Evolutionary conservation across 2,113 vertebrate genomes (phyloP), one percentile per base, ranked within the genome.

Genomic region (Caranx melampygus): DNA sequence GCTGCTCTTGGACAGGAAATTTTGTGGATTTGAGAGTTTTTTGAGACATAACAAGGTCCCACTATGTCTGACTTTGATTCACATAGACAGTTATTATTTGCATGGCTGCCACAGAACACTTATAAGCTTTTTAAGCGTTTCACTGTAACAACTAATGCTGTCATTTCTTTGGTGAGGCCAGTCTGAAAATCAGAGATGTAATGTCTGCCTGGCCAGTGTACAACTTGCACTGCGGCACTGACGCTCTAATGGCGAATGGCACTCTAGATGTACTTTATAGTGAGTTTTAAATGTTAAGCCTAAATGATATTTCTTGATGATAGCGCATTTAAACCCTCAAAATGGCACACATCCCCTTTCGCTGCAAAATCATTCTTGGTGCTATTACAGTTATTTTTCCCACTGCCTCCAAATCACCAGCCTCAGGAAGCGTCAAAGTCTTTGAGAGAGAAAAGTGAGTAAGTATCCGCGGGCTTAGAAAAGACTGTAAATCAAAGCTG

Each of bases 381-480:
- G 11, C 42, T 15, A 13, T 72, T 63, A 57, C 44, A 63, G 12
- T 47, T n/a, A 66, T 66, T 45, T 58, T n/a, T 34, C 35, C 51
- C n/a, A 37, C 67, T 68, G 49, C 42, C 62, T 54, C 12, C 16
- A 61, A 44, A 78, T 55, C 3, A 9, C 33, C 49, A 8, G 45
- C 58, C 45, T 34, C 49, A 51, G 61, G 68, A 55, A 15, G 21
- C 64, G 59, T 65, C 42, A 61, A 66, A 78, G 58, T 59, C 16
- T 52, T 66, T 64, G 11, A 62, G 44, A 77, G 35, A 63, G 44
- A 51, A 34, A 83, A 72, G 20, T 40, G 52, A 72, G 9, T 64
- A 64, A 52, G 42, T 42, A 21, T 74, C 59, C 20, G 12, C 2
- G 0, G 61, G 37, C 78, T 72, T 35, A 75, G 66, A 58, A 63